Evolutionary conservation across 2,113 vertebrate species (phyloP).

Genomic region (Lates calcarifer): DNA sequence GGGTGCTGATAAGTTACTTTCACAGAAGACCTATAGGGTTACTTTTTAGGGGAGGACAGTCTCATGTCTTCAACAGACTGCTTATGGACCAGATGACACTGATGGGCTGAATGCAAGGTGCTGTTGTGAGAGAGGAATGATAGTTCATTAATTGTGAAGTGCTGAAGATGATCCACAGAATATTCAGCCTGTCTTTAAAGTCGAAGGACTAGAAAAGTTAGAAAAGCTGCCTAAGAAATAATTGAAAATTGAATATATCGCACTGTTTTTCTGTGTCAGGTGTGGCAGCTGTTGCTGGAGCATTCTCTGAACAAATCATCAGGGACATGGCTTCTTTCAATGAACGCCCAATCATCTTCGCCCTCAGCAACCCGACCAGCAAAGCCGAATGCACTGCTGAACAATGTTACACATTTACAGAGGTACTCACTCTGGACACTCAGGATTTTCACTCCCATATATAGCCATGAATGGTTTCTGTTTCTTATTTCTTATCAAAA

Average conservation of each 20-base stretch:
- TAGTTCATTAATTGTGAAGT: neutral
- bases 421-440: slow-evolving; percentile 82
- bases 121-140: too few species aligned
- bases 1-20: neutral
- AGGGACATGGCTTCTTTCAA: slow-evolving; percentile 94
- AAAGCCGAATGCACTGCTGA: slow-evolving; percentile 98
- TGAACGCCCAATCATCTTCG: slow-evolving; percentile 94
- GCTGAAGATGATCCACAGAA: neutral
- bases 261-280: slow-evolving; percentile 81
- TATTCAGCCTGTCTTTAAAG: neutral
- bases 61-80: too few species aligned
- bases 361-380: slow-evolving; percentile 98
- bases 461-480: neutral
- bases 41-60: too few species aligned
- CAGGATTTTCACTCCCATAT: neutral
- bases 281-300: slow-evolving; percentile 93
- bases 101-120: too few species aligned
- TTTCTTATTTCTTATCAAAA: neutral
- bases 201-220: neutral
- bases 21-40: too few species aligned
- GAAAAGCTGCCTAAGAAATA: neutral
- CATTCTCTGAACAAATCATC: slow-evolving; percentile 93
- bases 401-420: slow-evolving; percentile 92
- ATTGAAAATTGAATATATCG: neutral
- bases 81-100: neutral